phyloP scores from a whole-genome alignment of 2,888 invertebrate species.

The Phorcus lineatus region DNA sequence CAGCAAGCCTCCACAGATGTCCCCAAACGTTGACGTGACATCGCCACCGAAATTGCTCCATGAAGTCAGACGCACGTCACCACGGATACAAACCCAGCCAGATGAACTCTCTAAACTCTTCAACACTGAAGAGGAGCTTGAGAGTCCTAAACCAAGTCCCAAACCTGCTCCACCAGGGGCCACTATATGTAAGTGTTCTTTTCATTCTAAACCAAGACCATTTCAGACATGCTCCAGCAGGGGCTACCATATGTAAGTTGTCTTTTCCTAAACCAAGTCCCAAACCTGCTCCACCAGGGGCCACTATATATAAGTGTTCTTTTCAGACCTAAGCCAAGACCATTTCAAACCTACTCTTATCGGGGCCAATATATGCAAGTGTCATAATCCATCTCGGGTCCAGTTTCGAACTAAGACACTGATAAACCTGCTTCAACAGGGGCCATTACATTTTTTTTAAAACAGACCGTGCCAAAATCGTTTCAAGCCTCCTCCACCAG shows the following conservation, averaged over 20 bases:
- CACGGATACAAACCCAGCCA: conserved; percentile 25
- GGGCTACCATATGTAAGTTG: no score
- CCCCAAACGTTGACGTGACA: conserved; percentile 27
- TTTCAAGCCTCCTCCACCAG: conserved; percentile 69
- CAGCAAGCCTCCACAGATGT: conserved; percentile 18
- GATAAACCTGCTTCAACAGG: no score
- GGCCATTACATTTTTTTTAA: no score
- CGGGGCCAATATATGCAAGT: no score
- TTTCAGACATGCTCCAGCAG: no score
- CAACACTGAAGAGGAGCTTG: conserved; percentile 65
- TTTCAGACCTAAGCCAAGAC: no score
- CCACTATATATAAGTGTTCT: conserved; percentile 71
- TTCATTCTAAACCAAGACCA: no score
- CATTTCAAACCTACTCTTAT: no score
- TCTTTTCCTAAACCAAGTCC: conserved; percentile 66
- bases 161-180: conserved; percentile 71
- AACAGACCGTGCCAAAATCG: no score
- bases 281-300: conserved; percentile 70
- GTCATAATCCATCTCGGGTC: conserved; percentile 65
- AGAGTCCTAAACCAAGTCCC: conserved; percentile 66
- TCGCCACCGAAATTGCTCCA: conserved; percentile 27
- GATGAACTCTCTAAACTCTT: conserved; percentile 42
- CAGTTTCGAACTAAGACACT: no score
- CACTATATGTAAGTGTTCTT: conserved; percentile 71
- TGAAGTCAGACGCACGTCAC: conserved; percentile 39